Evolutionary conservation across 2,888 invertebrate species (phyloP), one percentile per base, ranked within the genome.

Genomic region (Tridacna crocea): DNA sequence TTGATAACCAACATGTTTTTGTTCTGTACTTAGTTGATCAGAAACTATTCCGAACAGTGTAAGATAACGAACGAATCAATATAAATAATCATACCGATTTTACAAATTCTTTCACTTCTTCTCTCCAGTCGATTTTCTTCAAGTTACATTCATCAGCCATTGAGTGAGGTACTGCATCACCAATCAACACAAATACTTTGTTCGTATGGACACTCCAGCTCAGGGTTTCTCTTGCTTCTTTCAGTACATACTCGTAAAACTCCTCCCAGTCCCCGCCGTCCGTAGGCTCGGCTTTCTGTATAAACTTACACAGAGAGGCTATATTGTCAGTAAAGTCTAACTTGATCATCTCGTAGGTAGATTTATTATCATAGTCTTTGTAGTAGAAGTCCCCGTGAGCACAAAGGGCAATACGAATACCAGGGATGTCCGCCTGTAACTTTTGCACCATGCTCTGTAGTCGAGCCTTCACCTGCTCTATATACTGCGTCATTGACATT

Each of bases 361-460:
- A 65, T 19, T 60, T 72, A 47, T 73, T 76, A 68, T 91, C 89
- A 46, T 85, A 89, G 72, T 89, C 88, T 76, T 89, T 85, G 15
- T 89, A 88, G 77, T 91, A 90, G 19, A 89, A 90, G 46, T 90
- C 93, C 0, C 93, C 93, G 75, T 93, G 93, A 24, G 93, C 93
- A 46, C 93, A 87, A 22, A 93, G 88, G 13, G 91, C 90, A n/a
- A 93, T 90, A 27, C 90, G 88, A 51, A 93, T 91, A 22, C 87
- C 89, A 0, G 79, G 75, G 27, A 79, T 75, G 36, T 79, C 79
- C 0, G 79, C 72, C 55, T 79, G 74, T 22, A 79, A 46, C n/a
- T 47, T 22, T 22, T 79, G 79, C 10, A 79, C 79, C 79, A 79
- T 79, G 61, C 74, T 74, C 61, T 79, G 79, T 19, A 79, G 68